Conservation (phyloP, 2,113 vertebrate species). For the Urocitellus parryii region DNA sequence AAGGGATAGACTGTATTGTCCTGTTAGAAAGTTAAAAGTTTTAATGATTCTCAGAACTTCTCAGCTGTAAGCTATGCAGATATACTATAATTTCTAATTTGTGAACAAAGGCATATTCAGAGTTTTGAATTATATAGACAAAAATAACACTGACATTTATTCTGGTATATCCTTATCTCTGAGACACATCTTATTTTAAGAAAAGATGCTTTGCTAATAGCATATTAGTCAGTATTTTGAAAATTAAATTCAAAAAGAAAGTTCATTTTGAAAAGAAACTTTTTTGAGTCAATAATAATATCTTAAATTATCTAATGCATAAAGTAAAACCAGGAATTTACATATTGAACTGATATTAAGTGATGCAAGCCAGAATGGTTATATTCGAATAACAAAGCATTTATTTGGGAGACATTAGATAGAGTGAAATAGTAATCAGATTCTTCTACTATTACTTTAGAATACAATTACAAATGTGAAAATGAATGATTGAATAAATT, state of each 20-base stretch:
- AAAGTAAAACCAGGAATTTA: neutral
- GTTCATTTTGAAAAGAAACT: neutral
- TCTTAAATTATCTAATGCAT: neutral
- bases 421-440: neutral
- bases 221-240: neutral
- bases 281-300: neutral
- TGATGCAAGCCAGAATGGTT: neutral
- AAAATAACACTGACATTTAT: neutral
- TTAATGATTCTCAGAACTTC: neutral
- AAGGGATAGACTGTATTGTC: neutral
- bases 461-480: neutral
- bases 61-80: neutral
- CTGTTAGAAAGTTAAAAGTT: neutral
- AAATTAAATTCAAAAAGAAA: neutral
- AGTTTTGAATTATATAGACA: neutral
- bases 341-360: neutral
- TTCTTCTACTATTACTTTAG: neutral
- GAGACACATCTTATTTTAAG: neutral
- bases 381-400: neutral
- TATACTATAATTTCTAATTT: neutral
- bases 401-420: neutral
- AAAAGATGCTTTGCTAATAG: neutral
- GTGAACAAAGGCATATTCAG: neutral
- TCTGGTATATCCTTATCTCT: neutral
- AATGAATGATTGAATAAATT: neutral